A percentile compares a stretch with the other conserved stretches of the same genome.
Conservation (phyloP, 2,888 invertebrate genomes). For the Drosophila tanythrix region DNA sequence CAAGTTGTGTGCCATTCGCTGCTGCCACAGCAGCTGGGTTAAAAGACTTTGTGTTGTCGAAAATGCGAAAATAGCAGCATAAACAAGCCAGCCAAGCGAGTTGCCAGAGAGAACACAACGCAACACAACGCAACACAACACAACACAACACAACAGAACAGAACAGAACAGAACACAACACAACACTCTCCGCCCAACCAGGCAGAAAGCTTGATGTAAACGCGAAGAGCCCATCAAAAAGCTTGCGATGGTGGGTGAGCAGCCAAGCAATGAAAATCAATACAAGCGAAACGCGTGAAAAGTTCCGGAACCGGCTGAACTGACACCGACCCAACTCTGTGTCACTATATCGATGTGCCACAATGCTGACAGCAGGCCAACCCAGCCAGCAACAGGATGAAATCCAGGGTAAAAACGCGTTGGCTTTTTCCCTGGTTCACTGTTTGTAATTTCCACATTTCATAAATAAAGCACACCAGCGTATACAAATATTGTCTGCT, state of each 20-base stretch:
- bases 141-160: conserved; percentile 16
- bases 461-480: conserved; percentile 73
- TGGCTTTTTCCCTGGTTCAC: neutral
- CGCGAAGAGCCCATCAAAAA: conserved; percentile 15
- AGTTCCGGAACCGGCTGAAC: conserved; percentile 37
- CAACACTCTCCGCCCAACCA: conserved; percentile 23
- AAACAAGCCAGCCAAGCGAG: conserved; percentile 40
- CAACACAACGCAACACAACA: neutral
- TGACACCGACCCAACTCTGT: conserved; percentile 16
- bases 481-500: conserved; percentile 72
- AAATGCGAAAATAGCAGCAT: conserved; percentile 68
- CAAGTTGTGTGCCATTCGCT: conserved; percentile 43
- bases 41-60: conserved; percentile 69
- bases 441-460: conserved; percentile 77
- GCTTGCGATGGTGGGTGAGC: conserved; percentile 7
- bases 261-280: conserved; percentile 63
- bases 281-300: conserved; percentile 66
- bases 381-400: conserved; percentile 48
- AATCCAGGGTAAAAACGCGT: conserved; percentile 37
- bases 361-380: conserved; percentile 25
- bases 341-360: conserved; percentile 43
- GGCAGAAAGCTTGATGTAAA: conserved; percentile 45
- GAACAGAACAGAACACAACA: neutral
- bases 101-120: conserved; percentile 7
- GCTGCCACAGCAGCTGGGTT: conserved; percentile 31